Base-by-base conservation (phyloP, 2,113 vertebrate genomes). In the Pomatostomus ruficeps region DNA sequence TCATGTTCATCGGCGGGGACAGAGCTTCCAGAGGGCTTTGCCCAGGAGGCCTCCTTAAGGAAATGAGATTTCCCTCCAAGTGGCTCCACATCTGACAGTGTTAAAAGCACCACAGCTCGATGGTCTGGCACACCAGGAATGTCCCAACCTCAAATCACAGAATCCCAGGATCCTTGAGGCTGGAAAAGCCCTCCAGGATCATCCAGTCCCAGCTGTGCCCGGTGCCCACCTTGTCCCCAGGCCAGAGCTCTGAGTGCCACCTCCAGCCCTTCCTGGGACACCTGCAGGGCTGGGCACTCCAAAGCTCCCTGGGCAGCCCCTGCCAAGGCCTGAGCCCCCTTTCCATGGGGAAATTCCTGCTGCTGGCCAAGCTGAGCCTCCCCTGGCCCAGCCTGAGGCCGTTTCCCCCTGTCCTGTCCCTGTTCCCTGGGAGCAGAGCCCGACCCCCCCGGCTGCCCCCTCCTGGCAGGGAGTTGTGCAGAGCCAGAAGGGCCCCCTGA, bases 61-160 rank as follows among this genome's bases (percentile, higher is more conserved):
- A 61, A 89, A 85, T 25, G 14, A 40, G 8, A 3, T 45, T 51
- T 65, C 63, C 40, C 38, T 62, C 29, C 28, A 17, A 33, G 62
- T 22, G 8, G 22, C 28, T 78, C 57, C 9, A 5, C 3, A 7
- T 29, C 80, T 9, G 5, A 33, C 1, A 1, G 35, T 1, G 12
- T 17, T 59, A 52, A 25, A 58, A 84, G 40, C 51, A 66, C 12
- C 3, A 2, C 75, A 88, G 45, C 35, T 77, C 3, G 0, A 75
- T 38, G 89, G 51, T 21, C 46, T 62, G 52, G 24, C 22, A 10
- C 1, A 11, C 31, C 38, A 76, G 62, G 77, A 93, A 77, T 14
- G 13, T 43, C 28, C 78, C 21, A 65, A 4, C 43, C 31, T 83
- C 35, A 33, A 31, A 62, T 18, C 57, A 11, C 9, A 58, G 19